Evolutionary conservation across 2,113 vertebrate species (phyloP).

Genomic region (Sphaerodactylus townsendi): DNA sequence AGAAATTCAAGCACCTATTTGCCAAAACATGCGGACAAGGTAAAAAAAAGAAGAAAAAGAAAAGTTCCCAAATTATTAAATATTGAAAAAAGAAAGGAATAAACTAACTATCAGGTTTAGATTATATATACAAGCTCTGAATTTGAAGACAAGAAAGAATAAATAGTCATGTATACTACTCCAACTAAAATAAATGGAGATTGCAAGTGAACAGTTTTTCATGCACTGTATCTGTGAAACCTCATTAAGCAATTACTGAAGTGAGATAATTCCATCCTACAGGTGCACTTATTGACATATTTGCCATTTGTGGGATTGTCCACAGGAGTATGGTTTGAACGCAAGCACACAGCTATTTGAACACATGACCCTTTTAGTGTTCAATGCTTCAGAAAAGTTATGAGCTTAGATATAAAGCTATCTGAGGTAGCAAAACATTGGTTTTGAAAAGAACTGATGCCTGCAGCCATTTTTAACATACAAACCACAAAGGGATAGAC

Average conservation of each 20-base stretch:
- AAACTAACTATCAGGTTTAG: too few species aligned
- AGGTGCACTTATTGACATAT: background rate
- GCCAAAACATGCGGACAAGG: too few species aligned
- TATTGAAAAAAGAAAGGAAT: too few species aligned
- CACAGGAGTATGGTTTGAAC: background rate
- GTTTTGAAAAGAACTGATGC: background rate
- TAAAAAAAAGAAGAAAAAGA: too few species aligned
- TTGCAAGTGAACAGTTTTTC: background rate
- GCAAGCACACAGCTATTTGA: background rate
- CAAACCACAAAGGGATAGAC: background rate
- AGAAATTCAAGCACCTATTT: too few species aligned
- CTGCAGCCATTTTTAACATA: background rate
- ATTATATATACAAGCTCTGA: too few species aligned
- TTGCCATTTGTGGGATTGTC: background rate
- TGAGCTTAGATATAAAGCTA: background rate
- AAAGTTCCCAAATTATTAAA: too few species aligned
- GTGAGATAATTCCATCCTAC: background rate
- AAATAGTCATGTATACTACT: background rate
- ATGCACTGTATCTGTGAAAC: background rate
- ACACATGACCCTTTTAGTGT: background rate
- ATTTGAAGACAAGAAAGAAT: too few species aligned
- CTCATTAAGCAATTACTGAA: background rate
- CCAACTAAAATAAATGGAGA: background rate
- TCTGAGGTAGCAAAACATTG: background rate
- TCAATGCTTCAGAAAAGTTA: conserved; percentile 1